Conservation (phyloP, 2,113 vertebrate genomes). For the Amphiprion ocellaris region DNA sequence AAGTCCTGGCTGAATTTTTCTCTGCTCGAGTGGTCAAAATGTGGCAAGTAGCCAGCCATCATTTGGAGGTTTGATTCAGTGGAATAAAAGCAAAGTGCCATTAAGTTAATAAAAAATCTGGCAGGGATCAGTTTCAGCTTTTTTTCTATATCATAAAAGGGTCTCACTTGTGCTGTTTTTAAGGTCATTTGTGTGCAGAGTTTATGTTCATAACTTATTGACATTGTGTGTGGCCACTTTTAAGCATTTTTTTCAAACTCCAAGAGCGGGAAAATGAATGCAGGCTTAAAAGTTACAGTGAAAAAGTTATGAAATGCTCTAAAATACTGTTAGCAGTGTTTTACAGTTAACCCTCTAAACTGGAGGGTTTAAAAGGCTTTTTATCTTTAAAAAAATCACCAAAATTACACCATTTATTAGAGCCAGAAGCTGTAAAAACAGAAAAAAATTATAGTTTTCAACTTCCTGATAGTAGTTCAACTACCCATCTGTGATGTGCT, state of each 20-base stretch:
- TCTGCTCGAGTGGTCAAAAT: slow-evolving; percentile 4
- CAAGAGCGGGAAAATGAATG: no score
- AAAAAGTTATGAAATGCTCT: no score
- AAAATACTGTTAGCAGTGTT: no score
- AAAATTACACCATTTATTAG: no score
- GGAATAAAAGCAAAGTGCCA: slow-evolving; percentile 4
- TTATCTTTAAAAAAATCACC: no score
- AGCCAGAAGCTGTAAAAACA: no score
- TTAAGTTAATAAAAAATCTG: neutral
- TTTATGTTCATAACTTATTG: neutral
- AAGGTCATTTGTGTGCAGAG: neutral
- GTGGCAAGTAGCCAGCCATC: slow-evolving; percentile 11
- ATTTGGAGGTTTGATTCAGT: neutral
- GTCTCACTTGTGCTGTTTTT: neutral
- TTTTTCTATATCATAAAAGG: neutral
- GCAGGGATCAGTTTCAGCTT: neutral
- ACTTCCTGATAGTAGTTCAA: no score
- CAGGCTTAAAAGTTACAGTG: no score
- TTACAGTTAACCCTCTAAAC: no score
- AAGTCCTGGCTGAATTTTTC: slow-evolving; percentile 24
- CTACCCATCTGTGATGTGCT: no score
- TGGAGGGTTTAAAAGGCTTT: no score
- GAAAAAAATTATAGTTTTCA: no score
- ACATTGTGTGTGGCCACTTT: neutral
- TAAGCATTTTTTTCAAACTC: neutral